Base-by-base conservation (phyloP, 2,888 invertebrate species). In the Lasioglossum pauxillum region DNA sequence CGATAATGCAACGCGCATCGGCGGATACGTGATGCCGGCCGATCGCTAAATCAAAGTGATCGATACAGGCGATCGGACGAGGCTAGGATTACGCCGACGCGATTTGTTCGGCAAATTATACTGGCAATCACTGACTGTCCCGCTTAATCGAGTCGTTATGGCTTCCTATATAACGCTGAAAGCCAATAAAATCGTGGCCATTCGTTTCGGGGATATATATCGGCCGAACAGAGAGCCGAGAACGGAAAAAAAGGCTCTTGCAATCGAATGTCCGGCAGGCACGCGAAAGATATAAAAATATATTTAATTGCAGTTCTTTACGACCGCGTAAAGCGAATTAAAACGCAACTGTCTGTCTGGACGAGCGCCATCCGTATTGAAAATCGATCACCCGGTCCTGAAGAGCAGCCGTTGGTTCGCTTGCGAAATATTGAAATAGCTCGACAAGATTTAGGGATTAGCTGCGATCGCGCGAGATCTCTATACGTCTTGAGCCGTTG, bases 51-150 rank as follows among this genome's bases (percentile, higher is more conserved):
- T 90, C 90, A 78, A 87, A 83, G 89, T 91, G 91, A 91, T 91
- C 91, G 87, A 91, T 91, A 88, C 82, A 64, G 78, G 44, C 84
- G 88, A 88, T 88, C 85, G 69, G 87, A 77, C 84, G 84, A 75
- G 86, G 84, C 87, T 91, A 86, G 91, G 91, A 90, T 91, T 91
- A 90, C 84, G 81, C 80, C 84, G 86, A 89, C 82, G 86, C 87
- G 91, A 91, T 91, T 91, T 91, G 91, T 91, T 89, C 90, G 88
- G 87, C 87, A 90, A 91, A 91, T 91, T 91, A 91, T 91, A 91
- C 89, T 84, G 89, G 91, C 89, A 91, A 91, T 91, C 90, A 89
- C 89, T 67, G 89, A 88, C 91, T 88, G 90, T 90, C 90, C 89
- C 88, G 90, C 85, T 91, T 91, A 91, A 91, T 91, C 91, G 89